These are phyloP conservation scores for Polydrusus tereticollis DNA, from an alignment of 2,888 invertebrate species.

Conservation along the genomic window DNA sequence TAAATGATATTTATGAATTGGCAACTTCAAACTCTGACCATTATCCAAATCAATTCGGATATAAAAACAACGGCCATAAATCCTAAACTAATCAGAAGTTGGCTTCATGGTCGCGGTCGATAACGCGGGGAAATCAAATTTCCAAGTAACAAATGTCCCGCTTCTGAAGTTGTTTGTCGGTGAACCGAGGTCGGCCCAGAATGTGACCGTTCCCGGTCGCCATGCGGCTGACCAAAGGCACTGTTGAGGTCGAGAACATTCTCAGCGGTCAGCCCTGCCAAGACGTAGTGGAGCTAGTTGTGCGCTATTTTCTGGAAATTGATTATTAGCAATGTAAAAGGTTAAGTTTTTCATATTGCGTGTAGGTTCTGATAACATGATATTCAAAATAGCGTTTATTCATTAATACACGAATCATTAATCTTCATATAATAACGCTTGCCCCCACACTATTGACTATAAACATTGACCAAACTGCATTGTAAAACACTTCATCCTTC, in stretches of 20 bases:
- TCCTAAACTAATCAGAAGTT: constrained; percentile 56
- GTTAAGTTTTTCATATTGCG: too few relatives aligned
- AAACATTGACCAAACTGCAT: neutral
- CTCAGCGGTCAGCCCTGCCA: constrained; percentile 46
- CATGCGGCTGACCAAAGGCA: constrained; percentile 47
- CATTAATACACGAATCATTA: too few relatives aligned
- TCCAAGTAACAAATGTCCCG: constrained; percentile 65
- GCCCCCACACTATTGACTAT: neutral
- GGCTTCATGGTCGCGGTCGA: constrained; percentile 55
- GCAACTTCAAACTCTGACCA: neutral
- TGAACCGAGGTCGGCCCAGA: constrained; percentile 58
- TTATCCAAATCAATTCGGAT: constrained; percentile 21
- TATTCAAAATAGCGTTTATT: too few relatives aligned
- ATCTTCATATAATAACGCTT: too few relatives aligned
- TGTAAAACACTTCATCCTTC: too few relatives aligned
- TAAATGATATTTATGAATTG: neutral
- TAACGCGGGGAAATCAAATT: constrained; percentile 60
- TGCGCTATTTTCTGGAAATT: neutral
- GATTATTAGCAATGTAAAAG: too few relatives aligned
- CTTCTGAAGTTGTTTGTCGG: constrained; percentile 64
- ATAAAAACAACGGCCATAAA: constrained; percentile 52
- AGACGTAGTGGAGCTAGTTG: constrained; percentile 34
- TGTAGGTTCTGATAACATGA: too few relatives aligned
- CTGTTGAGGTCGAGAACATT: constrained; percentile 51
- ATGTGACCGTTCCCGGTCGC: constrained; percentile 55